Percentiles rank a stretch among this genome's conserved stretches.
phyloP scores from a whole-genome alignment of 2,113 vertebrate genomes.

The Pachycephala philippinensis region DNA sequence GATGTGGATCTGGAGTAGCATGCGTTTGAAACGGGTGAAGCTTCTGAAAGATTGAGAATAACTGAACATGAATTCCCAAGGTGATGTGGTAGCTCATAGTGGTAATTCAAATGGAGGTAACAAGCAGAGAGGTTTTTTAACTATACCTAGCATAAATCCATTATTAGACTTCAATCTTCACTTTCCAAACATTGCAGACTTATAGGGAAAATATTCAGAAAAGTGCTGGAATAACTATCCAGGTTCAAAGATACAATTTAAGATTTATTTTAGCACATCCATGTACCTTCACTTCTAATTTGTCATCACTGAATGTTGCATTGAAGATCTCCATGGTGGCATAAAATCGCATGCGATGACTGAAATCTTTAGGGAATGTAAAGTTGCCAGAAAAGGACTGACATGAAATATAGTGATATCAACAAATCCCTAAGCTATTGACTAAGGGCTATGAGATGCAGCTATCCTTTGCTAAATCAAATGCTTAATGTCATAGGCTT shows the following conservation, averaged over 20 bases:
- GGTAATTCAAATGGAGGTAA: not conserved
- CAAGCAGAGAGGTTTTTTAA: not conserved
- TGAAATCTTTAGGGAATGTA: not conserved
- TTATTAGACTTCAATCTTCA: not conserved
- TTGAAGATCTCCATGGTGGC: not conserved
- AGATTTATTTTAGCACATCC: not conserved
- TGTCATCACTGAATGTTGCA: not conserved
- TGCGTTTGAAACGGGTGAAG: not conserved
- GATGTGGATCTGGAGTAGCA: not conserved
- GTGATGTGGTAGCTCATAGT: not conserved
- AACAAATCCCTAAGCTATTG: not conserved
- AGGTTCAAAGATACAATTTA: not conserved
- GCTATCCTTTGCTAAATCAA: not conserved
- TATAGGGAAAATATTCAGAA: not conserved
- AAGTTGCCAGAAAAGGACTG: not conserved
- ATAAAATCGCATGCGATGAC: not conserved
- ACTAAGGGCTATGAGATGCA: not conserved
- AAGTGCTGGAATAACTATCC: not conserved
- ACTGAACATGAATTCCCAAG: not conserved
- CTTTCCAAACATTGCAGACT: not conserved
- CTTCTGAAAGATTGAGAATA: not conserved
- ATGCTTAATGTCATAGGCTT: not conserved
- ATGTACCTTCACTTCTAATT: not conserved
- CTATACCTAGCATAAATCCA: not conserved
- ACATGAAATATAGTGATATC: not conserved